Percentiles rank a stretch among this genome's conserved stretches.
These are phyloP conservation scores for Frankliniella intonsa DNA, from an alignment of 2,888 invertebrate species.

Conservation along the genomic window DNA sequence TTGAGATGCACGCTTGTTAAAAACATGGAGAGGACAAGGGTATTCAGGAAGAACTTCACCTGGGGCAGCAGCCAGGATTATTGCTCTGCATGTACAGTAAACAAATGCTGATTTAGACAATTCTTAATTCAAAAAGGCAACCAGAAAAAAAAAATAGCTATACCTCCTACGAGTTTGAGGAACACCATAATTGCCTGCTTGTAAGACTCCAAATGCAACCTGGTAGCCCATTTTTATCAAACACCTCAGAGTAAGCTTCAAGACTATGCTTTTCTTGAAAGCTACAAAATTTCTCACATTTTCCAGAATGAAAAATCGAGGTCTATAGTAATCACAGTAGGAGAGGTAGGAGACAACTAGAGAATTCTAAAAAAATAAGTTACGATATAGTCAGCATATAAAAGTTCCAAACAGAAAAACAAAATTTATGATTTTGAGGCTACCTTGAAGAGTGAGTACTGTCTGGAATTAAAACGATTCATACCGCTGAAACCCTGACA, in stretches of 20 bases:
- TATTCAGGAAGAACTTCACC: slow-evolving; percentile 67
- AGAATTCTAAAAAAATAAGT: slow-evolving; percentile 57
- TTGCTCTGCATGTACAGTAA: slow-evolving; percentile 49
- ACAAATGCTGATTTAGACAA: background rate
- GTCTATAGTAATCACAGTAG: slow-evolving; percentile 80
- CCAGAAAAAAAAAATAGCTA: background rate
- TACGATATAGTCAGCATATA: background rate
- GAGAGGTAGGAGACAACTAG: slow-evolving; percentile 75
- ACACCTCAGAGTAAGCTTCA: slow-evolving; percentile 72
- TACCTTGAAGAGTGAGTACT: slow-evolving; percentile 75
- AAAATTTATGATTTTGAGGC: background rate
- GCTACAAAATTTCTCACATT: slow-evolving; percentile 83
- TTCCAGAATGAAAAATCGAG: slow-evolving; percentile 76
- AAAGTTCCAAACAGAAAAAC: background rate
- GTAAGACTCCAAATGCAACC: slow-evolving; percentile 78
- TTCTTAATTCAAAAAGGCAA: slow-evolving; percentile 15
- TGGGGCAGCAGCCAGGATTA: slow-evolving; percentile 77
- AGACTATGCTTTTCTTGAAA: slow-evolving; percentile 73
- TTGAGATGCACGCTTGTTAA: slow-evolving; percentile 64
- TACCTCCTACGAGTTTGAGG: slow-evolving; percentile 72
- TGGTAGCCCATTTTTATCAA: slow-evolving; percentile 81
- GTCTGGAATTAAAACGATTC: slow-evolving; percentile 80
- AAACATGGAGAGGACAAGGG: slow-evolving; percentile 76
- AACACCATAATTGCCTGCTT: slow-evolving; percentile 81
- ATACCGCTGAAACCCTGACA: slow-evolving; percentile 88